Evolutionary conservation across 2,113 vertebrate species (phyloP).

Genomic region (Paramisgurnus dabryanus): DNA sequence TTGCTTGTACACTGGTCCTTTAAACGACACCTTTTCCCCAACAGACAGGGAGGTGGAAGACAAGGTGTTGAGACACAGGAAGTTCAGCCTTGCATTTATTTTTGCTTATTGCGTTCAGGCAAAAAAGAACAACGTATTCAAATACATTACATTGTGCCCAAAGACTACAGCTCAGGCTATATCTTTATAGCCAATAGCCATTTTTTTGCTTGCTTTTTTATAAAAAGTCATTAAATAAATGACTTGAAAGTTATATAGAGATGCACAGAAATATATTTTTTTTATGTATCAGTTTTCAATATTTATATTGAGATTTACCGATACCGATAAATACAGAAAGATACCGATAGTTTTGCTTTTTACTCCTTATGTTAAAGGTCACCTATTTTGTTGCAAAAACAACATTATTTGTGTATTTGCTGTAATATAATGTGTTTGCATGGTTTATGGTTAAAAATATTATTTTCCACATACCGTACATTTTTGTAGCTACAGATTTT

Average conservation of each 20-base stretch:
- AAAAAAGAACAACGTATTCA: not conserved
- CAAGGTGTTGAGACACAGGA: not conserved
- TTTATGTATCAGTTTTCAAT: too few relatives aligned
- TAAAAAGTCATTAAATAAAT: not conserved
- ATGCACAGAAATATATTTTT: too few relatives aligned
- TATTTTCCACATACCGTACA: too few relatives aligned
- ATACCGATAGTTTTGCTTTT: too few relatives aligned
- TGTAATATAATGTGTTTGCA: too few relatives aligned
- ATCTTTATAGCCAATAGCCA: not conserved
- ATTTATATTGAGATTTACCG: too few relatives aligned
- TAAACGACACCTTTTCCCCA: constrained; percentile 15
- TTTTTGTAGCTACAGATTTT: too few relatives aligned
- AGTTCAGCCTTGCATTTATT: constrained; percentile 11
- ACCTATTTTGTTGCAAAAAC: too few relatives aligned
- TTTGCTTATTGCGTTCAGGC: not conserved
- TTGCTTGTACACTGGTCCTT: constrained; percentile 16
- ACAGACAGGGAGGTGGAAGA: constrained; percentile 16
- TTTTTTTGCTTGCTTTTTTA: not conserved
- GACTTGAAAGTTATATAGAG: not conserved
- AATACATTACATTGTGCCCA: not conserved
- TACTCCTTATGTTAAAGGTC: too few relatives aligned
- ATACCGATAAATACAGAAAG: too few relatives aligned
- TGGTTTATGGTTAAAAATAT: too few relatives aligned
- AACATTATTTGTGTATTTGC: too few relatives aligned
- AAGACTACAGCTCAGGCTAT: not conserved